Evolutionary conservation across 1,140 invertebrate genomes (phyloP).

Genomic region (Pachyrhynchus sulphureomaculatus): DNA sequence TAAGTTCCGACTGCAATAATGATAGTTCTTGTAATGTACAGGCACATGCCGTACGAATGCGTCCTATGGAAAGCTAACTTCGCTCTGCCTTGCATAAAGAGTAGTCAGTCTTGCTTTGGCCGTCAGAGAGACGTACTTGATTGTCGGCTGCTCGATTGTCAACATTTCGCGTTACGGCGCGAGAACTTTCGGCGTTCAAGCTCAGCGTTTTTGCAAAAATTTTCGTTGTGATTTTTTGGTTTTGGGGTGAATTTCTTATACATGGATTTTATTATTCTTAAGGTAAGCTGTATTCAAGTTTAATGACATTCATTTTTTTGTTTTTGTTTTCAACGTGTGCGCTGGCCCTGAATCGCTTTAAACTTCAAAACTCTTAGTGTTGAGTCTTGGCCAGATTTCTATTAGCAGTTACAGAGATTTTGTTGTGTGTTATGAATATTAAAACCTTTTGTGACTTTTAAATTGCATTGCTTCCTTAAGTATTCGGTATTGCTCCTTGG

Average conservation of each 20-base stretch:
- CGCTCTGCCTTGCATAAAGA: slow-evolving; percentile 23
- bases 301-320: slow-evolving; percentile 7
- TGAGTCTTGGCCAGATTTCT: background rate
- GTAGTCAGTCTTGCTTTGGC: slow-evolving; percentile 24
- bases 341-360: background rate
- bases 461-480: slow-evolving; percentile 4
- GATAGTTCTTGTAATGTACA: slow-evolving; percentile 30
- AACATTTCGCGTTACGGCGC: slow-evolving; percentile 25
- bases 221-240: slow-evolving; percentile 1
- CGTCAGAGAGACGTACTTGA: background rate
- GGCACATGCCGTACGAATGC: slow-evolving; percentile 24
- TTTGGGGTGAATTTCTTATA: slow-evolving; percentile 21
- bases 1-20: slow-evolving; percentile 30
- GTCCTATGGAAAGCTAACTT: slow-evolving; percentile 22
- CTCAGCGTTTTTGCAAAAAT: slow-evolving; percentile 1
- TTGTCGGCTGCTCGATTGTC: background rate
- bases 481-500: slow-evolving; percentile 1
- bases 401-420: slow-evolving; percentile 6
- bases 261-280: slow-evolving; percentile 42
- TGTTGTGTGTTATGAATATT: background rate
- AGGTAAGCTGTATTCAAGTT: slow-evolving; percentile 27
- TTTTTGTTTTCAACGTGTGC: background rate
- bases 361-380: background rate
- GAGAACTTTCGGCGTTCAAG: slow-evolving; percentile 12
- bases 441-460: background rate